Evolutionary conservation across 1,140 invertebrate species (phyloP), one percentile per base, ranked within the genome.

Genomic region (Conus betulinus): DNA sequence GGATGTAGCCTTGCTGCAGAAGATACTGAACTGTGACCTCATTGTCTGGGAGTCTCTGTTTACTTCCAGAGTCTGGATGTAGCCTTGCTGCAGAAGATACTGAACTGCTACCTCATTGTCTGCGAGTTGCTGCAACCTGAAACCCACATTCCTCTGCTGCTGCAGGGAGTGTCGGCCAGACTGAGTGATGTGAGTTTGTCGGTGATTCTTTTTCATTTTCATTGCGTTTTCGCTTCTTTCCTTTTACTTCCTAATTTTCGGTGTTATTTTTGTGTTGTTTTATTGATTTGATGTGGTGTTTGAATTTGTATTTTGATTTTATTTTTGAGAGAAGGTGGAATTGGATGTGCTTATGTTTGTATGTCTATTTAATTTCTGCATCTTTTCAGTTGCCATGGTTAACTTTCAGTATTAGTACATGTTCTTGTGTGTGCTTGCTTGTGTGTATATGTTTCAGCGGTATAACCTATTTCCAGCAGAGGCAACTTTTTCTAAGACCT

Each of bases 11-110:
- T 39, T 91, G 67, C 76, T 92, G n/a, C 87, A 91, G 88, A 91
- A 92, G 60, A 63, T 92, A 25, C 87, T 93, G 63, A 84, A 88
- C 27, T 85, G 87, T 53, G 92, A 93, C 79, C 81, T 93, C 23
- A 39, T 39, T 39, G 0, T 39, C 39, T 39, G 39, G 39, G 39
- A 39, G 39, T 39, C 39, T 39, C 15, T 60, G 57, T 60, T 60
- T 60, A 15, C 15, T 60, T 60, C 4, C 88, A 92, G 92, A 91
- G 87, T 87, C 85, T 91, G 17, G 92, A 93, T 17, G 13, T 90
- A 52, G 85, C 88, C 51, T 27, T 91, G 67, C 76, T 92, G n/a
- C 88, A 91, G 88, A 91, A 92, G 71, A 63, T 92, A 25, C 87
- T 93, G 63, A 84, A 88, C 53, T 85, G 87, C 52, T 93, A 93